These are phyloP conservation scores for Tuberolachnus salignus DNA, from an alignment of 2,888 invertebrate genomes.

Conservation along the genomic window DNA sequence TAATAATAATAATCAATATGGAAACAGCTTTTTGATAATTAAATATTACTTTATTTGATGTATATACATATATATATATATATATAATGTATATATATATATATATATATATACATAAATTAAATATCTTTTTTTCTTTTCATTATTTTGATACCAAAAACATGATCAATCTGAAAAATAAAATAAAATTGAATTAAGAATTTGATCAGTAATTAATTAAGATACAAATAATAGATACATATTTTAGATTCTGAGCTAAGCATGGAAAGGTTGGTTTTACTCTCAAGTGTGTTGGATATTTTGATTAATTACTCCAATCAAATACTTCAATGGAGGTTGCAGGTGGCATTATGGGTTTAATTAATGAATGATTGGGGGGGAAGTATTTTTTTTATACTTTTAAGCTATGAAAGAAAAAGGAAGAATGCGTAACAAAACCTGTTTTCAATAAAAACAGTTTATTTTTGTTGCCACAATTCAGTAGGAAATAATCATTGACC, in stretches of 20 bases:
- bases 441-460: no score
- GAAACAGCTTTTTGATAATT: conserved; percentile 37
- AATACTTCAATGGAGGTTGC: neutral
- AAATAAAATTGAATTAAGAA: conserved; percentile 57
- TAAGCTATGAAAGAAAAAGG: no score
- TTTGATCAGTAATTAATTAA: no score
- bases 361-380: no score
- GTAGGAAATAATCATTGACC: no score
- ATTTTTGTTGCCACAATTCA: no score
- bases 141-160: conserved; percentile 77
- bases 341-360: neutral
- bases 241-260: neutral
- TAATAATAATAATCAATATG: conserved; percentile 31
- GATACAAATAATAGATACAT: neutral
- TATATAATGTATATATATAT: no score
- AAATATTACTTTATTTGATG: conserved; percentile 28
- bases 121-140: neutral
- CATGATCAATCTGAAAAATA: conserved; percentile 77
- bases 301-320: neutral
- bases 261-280: no score
- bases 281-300: no score
- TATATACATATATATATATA: conserved; percentile 5
- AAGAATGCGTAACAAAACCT: no score
- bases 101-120: neutral
- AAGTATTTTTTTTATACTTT: no score